phyloP scores from a whole-genome alignment of 30 jellyfish, hydroid and myxozoan species.

The Sanderia malayensis region DNA sequence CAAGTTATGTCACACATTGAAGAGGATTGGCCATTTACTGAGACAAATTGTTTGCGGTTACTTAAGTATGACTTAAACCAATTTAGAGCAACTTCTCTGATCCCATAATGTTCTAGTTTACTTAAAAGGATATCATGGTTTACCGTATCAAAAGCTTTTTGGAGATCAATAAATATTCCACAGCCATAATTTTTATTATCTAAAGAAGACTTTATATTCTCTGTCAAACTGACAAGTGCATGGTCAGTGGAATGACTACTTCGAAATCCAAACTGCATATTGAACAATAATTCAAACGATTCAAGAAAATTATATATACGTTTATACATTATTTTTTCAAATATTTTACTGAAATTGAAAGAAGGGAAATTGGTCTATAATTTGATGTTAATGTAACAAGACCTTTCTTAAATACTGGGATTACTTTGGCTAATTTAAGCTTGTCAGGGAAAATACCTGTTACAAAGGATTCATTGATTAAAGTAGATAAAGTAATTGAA shows the following conservation, averaged over 20 bases:
- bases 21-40: constrained; percentile 48
- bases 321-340: constrained; percentile 44
- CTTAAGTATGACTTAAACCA: constrained; percentile 45
- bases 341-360: constrained; percentile 17
- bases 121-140: constrained; percentile 36
- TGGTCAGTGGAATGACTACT: constrained; percentile 45
- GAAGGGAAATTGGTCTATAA: constrained; percentile 46
- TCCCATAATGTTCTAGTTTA: constrained; percentile 23
- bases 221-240: constrained; percentile 51
- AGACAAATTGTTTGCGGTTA: constrained; percentile 49
- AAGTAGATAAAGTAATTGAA: too few species aligned
- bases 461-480: too few species aligned
- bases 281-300: constrained; percentile 22
- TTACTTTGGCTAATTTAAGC: too few species aligned
- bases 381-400: constrained; percentile 34
- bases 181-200: constrained; percentile 40
- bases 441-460: too few species aligned
- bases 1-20: constrained; percentile 39
- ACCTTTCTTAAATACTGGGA: constrained; percentile 46
- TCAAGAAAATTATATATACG: constrained; percentile 46
- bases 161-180: constrained; percentile 34
- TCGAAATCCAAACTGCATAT: constrained; percentile 51
- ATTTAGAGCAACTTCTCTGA: constrained; percentile 24
- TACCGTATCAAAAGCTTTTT: constrained; percentile 32
- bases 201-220: constrained; percentile 43